Base-by-base conservation (phyloP, 1,140 invertebrate species). In the Babylonia areolata region DNA sequence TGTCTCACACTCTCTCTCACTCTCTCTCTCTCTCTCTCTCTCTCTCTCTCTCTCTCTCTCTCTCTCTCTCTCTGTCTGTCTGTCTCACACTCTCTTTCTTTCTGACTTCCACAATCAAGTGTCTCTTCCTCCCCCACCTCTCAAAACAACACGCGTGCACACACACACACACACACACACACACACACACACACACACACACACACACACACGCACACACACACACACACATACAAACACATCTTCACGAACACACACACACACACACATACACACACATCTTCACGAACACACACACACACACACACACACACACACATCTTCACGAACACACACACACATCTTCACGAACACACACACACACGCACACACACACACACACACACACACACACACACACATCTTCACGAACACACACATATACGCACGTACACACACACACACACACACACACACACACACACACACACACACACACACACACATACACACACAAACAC, bases 301-400 rank as follows among this genome's bases (percentile, higher is more conserved):
- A 15, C 42, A 46, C 42, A 15, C 42, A 46, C 15, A 15, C 42
- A 46, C 42, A 5, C 42, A 46, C 42, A 46, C 42, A 46, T 15
- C 5, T 15, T 6, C 42, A 46, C 42, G 15, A 5, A 46, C 15
- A 46, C 42, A 54, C 78, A 54, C 78, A 54, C 78, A 54, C 78
- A 54, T n/a, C 31, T n/a, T 15, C 42, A 33, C 46, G 33, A 28
- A 80, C 46, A 80, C 78, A 80, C 78, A 80, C 78, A 54, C 78
- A 80, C 78, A 80, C 78, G 23, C 78, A 80, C 40, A 80, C 78
- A 35, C 33, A 33, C 46, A 58, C 42, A 54, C 31, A 80, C 46
- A 54, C 31, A 51, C 78, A 80, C 42, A 23, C 42, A 20, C 77
- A 28, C 77, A 28, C 12, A 42, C 77, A 40, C 42, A 28, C n/a